A percentile compares a stretch with the other conserved stretches of the same genome.
These are phyloP conservation scores for Neodontobutis hainanensis DNA, from an alignment of 2,113 vertebrate genomes.

Conservation along the genomic window DNA sequence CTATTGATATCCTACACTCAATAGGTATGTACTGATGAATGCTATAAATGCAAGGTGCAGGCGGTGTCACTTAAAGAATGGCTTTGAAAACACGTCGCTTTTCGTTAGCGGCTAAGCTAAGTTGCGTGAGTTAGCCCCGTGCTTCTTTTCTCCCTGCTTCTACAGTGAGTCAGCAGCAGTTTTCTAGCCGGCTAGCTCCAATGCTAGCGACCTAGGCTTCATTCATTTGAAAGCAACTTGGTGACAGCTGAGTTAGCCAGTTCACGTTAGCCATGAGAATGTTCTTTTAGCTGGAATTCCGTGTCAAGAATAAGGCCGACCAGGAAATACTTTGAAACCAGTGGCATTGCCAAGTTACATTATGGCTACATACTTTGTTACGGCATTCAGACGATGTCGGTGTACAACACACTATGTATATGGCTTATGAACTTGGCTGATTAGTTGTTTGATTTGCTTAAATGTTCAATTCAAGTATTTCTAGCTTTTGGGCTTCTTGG, in stretches of 20 bases:
- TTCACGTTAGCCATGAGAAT: conserved; percentile 21
- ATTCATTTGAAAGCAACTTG: conserved; percentile 46
- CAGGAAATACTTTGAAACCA: conserved; percentile 3
- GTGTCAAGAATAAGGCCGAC: conserved; percentile 31
- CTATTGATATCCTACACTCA: conserved; percentile 92
- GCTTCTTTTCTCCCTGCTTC: conserved; percentile 22
- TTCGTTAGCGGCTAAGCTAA: conserved; percentile 32
- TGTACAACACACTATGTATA: no score
- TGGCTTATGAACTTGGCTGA: no score
- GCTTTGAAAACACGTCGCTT: background rate
- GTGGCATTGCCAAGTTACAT: no score
- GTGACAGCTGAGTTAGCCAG: conserved; percentile 28
- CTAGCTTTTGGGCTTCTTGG: no score
- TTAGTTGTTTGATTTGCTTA: no score
- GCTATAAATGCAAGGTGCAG: background rate
- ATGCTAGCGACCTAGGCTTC: conserved; percentile 40
- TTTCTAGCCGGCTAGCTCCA: conserved; percentile 54
- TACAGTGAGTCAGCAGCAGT: conserved; percentile 77
- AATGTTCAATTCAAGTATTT: no score
- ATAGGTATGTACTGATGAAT: conserved; percentile 80
- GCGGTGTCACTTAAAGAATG: background rate
- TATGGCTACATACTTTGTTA: no score
- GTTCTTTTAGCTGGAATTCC: conserved; percentile 18
- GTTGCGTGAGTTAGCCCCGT: conserved; percentile 24
- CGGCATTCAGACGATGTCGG: no score